Conservation (phyloP, 1,140 invertebrate genomes). For the Harlomillsia oculata region DNA sequence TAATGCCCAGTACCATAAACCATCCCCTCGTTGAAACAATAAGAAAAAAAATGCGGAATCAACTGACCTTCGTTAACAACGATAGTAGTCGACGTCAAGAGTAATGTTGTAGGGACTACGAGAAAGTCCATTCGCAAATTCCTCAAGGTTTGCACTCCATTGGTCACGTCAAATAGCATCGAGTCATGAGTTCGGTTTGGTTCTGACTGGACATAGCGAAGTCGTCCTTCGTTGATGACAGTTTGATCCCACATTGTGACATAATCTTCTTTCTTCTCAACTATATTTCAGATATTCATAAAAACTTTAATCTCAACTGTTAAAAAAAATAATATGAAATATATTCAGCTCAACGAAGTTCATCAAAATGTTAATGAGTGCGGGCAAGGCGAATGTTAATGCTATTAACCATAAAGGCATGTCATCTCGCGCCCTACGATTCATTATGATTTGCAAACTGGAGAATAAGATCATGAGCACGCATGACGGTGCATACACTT, state of each 20-base stretch:
- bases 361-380: no score
- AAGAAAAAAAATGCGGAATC: no score
- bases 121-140: constrained; percentile 41
- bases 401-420: no score
- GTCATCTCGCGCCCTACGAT: no score
- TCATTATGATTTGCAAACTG: no score
- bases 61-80: constrained; percentile 35
- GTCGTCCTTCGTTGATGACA: constrained; percentile 41
- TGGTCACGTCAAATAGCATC: constrained; percentile 47
- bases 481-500: not conserved
- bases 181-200: constrained; percentile 40
- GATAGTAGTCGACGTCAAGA: constrained; percentile 38
- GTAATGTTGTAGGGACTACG: constrained; percentile 42
- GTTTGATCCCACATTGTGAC: constrained; percentile 43
- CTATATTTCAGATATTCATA: no score
- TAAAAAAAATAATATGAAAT: no score
- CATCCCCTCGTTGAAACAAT: no score
- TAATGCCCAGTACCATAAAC: no score
- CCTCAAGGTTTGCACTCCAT: constrained; percentile 43
- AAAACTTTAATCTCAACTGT: no score
- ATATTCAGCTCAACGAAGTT: no score
- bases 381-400: no score
- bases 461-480: not conserved
- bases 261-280: constrained; percentile 17
- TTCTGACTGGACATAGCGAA: constrained; percentile 43